Percentiles rank a stretch among this genome's conserved stretches.
Conservation (phyloP, 2,797 vertebrate genomes). For the Chelidonichthys spinosus region DNA sequence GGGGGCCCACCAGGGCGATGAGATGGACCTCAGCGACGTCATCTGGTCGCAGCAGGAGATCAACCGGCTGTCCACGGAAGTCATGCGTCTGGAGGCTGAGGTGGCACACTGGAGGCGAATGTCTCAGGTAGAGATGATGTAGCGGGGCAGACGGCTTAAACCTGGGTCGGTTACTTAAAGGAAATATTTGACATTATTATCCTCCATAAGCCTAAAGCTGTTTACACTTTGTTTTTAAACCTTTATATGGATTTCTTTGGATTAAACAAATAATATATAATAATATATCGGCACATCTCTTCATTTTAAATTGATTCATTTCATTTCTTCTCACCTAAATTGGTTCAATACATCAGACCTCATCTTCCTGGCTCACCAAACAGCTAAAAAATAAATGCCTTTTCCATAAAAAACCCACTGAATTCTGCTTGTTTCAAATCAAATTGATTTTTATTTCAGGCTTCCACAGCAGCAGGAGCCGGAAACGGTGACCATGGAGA, state of each 20-base stretch:
- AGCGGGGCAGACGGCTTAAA: not conserved
- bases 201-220: not conserved
- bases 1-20: conserved; percentile 84
- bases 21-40: conserved; percentile 94
- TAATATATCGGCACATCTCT: not conserved
- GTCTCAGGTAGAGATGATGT: conserved; percentile 83
- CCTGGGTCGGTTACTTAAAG: not conserved
- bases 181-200: not conserved
- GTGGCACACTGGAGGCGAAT: conserved; percentile 92
- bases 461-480: conserved; percentile 82
- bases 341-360: not conserved
- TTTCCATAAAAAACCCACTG: no score
- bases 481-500: conserved; percentile 88
- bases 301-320: not conserved
- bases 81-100: conserved; percentile 91
- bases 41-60: conserved; percentile 98
- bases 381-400: not conserved
- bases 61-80: conserved; percentile 92
- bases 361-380: not conserved
- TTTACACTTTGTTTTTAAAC: not conserved
- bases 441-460: conserved; percentile 73
- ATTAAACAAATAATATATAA: not conserved
- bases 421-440: not conserved
- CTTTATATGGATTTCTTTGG: not conserved
- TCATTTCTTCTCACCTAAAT: not conserved